phyloP scores from a whole-genome alignment of 2,888 invertebrate species.

The Parascotia fuliginaria region DNA sequence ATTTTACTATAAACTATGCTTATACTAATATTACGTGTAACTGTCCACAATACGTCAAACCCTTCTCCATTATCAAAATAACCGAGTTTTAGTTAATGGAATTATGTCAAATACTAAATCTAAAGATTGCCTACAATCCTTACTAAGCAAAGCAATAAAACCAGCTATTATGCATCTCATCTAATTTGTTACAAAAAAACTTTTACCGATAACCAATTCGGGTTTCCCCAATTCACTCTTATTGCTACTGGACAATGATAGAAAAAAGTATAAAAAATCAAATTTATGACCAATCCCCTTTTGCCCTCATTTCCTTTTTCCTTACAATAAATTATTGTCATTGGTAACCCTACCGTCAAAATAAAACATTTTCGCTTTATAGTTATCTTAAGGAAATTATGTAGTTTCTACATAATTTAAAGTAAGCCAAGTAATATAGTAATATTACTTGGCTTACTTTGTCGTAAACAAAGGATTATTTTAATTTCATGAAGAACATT shows the following conservation, averaged over 20 bases:
- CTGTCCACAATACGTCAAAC: too few species aligned
- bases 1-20: too few species aligned
- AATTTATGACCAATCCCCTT: constrained; percentile 33
- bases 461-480: neutral
- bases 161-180: neutral
- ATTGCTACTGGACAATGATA: constrained; percentile 9
- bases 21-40: too few species aligned
- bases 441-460: constrained; percentile 13
- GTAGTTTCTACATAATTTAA: constrained; percentile 5
- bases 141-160: neutral
- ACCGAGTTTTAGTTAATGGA: too few species aligned
- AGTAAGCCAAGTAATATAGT: too few species aligned
- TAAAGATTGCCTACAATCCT: too few species aligned
- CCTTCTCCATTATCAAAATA: too few species aligned
- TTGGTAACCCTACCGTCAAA: constrained; percentile 24
- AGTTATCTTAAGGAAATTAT: constrained; percentile 22
- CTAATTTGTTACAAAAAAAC: constrained; percentile 2
- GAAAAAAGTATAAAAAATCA: constrained; percentile 15
- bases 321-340: constrained; percentile 13
- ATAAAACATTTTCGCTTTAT: constrained; percentile 25
- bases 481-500: neutral
- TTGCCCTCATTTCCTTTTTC: constrained; percentile 13
- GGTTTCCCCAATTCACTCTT: constrained; percentile 1
- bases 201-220: neutral
- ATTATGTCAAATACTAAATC: too few species aligned